These are phyloP conservation scores for Plecotus auritus DNA, from an alignment of 2,113 vertebrate genomes.

Conservation along the genomic window DNA sequence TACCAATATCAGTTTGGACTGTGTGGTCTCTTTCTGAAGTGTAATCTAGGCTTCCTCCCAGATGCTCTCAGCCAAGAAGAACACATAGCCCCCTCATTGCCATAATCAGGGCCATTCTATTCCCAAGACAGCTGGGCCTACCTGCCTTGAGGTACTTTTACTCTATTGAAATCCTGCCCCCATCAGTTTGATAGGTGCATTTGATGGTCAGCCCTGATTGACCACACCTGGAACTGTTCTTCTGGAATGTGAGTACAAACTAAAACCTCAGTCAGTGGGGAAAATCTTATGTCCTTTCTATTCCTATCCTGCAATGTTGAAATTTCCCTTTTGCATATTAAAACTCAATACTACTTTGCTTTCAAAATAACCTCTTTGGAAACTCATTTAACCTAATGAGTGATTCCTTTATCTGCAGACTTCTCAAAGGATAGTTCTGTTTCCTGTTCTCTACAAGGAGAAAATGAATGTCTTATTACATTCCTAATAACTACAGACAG, in stretches of 20 bases:
- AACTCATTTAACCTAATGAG: constrained; percentile 73
- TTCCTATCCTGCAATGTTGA: constrained; percentile 37
- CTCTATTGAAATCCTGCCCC: constrained; percentile 69
- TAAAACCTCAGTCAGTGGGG: not conserved
- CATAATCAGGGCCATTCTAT: constrained; percentile 78
- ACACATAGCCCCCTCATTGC: constrained; percentile 80
- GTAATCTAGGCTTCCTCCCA: constrained; percentile 67
- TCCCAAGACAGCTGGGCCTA: constrained; percentile 72
- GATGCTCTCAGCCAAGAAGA: constrained; percentile 76
- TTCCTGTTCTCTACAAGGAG: constrained; percentile 88
- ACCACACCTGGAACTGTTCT: constrained; percentile 75
- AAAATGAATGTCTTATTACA: constrained; percentile 91
- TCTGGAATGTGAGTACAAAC: constrained; percentile 72
- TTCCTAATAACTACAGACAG: constrained; percentile 87
- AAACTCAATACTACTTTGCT: constrained; percentile 59
- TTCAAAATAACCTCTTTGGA: constrained; percentile 68
- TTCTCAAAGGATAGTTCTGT: constrained; percentile 86
- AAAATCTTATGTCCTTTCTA: constrained; percentile 53
- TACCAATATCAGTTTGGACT: constrained; percentile 39
- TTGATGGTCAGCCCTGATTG: constrained; percentile 74
- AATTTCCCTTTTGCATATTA: constrained; percentile 57
- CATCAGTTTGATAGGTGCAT: constrained; percentile 76
- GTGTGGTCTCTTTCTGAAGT: constrained; percentile 62
- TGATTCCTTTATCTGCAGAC: constrained; percentile 83
- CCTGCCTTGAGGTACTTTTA: constrained; percentile 74